phyloP scores from a whole-genome alignment of 2,113 vertebrate genomes.

The Chaetodon auriga region DNA sequence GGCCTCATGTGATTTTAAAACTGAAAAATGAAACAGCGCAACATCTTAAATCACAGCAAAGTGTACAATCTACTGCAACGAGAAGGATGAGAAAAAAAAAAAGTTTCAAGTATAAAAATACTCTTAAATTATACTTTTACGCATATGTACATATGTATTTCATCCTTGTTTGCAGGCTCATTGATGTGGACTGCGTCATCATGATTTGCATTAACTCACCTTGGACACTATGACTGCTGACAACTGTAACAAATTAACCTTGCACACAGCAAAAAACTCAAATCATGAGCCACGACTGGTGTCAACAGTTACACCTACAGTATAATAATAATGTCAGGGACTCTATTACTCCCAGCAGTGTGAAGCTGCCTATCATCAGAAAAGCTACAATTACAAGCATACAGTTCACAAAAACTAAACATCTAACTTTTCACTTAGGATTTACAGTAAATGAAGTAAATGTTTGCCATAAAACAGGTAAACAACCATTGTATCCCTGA shows the following conservation, averaged over 20 bases:
- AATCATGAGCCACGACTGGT: background rate
- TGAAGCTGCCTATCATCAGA: background rate
- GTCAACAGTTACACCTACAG: background rate
- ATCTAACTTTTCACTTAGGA: background rate
- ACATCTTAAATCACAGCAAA: background rate
- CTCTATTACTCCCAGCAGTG: background rate
- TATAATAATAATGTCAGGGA: background rate
- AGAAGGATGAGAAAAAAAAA: background rate
- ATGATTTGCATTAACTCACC: slow-evolving; percentile 21
- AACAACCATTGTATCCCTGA: background rate
- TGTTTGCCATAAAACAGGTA: background rate
- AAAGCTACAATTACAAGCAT: background rate
- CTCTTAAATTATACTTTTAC: background rate
- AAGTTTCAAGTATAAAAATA: background rate
- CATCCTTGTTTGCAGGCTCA: background rate
- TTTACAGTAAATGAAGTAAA: background rate
- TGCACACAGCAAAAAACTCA: background rate
- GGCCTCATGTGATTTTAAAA: background rate
- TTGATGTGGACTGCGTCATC: background rate
- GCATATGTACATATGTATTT: background rate
- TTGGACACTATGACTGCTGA: slow-evolving; percentile 8
- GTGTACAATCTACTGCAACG: background rate
- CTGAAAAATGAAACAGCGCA: background rate
- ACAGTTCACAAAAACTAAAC: background rate
- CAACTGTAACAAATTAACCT: slow-evolving; percentile 13